A percentile compares a stretch with the other conserved stretches of the same genome.
phyloP scores from a whole-genome alignment of 2,113 vertebrate species.

The Zeus faber region DNA sequence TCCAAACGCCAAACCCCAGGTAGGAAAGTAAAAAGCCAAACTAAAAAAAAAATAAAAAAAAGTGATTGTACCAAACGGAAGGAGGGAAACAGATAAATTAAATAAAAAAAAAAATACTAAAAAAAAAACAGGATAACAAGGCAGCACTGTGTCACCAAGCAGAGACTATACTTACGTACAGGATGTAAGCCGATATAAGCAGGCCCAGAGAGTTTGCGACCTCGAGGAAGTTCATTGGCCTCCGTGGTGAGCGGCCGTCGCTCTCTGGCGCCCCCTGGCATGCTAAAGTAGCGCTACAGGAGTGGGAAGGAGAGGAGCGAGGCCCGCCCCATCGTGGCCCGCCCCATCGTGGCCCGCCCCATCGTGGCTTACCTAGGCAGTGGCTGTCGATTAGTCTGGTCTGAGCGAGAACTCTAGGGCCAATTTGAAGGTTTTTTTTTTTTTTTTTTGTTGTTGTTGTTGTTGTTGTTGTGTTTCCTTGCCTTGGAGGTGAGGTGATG shows the following conservation, averaged over 20 bases:
- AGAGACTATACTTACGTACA: conserved; percentile 97
- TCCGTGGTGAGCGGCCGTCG: conserved; percentile 65
- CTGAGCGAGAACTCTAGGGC: conserved; percentile 27
- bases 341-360: conserved; percentile 47
- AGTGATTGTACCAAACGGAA: conserved; percentile 64
- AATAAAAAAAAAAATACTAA: no score
- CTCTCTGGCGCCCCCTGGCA: conserved; percentile 67
- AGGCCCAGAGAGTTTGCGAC: conserved; percentile 76
- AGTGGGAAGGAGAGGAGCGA: conserved; percentile 28
- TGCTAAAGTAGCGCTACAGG: conserved; percentile 56
- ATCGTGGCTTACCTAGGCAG: conserved; percentile 59
- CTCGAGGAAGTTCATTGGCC: conserved; percentile 83
- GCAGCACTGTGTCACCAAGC: conserved; percentile 83
- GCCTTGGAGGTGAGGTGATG: conserved; percentile 74
- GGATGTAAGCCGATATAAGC: conserved; percentile 83
- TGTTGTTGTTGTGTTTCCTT: conserved; percentile 6
- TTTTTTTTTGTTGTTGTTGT: no score
- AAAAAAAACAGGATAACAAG: conserved; percentile 43
- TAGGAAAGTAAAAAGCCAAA: conserved; percentile 59
- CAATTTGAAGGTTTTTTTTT: conserved; percentile 42
- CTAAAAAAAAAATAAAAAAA: conserved; percentile 68
- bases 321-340: background rate
- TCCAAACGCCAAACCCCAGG: conserved; percentile 72
- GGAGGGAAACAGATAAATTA: conserved; percentile 75
- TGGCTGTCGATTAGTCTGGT: conserved; percentile 6